Conservation (phyloP, 2,113 vertebrate genomes). For the Mus spicilegus region DNA sequence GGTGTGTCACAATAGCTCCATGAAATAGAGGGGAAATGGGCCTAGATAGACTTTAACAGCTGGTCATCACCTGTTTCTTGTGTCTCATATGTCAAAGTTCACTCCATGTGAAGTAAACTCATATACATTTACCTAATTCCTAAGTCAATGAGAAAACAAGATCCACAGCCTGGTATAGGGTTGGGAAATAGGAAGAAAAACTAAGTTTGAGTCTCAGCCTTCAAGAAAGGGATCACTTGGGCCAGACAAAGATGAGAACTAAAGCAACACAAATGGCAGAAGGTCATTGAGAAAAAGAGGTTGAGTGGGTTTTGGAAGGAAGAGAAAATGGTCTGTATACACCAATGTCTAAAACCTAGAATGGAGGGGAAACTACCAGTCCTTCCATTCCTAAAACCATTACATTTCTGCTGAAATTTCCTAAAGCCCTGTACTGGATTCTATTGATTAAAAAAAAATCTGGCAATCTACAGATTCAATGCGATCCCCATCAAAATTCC, state of each 20-base stretch:
- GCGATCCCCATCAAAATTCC: too few relatives aligned
- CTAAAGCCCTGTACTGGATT: conserved; percentile 30
- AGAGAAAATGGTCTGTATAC: background rate
- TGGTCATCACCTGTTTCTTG: background rate
- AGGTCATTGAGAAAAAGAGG: conserved; percentile 10
- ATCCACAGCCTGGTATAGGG: background rate
- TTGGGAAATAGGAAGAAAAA: background rate
- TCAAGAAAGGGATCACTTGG: conserved; percentile 14
- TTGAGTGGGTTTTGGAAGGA: background rate
- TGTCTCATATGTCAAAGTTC: conserved; percentile 1
- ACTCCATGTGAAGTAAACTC: background rate
- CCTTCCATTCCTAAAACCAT: background rate
- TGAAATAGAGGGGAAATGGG: background rate
- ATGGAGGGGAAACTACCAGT: background rate
- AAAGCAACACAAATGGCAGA: background rate
- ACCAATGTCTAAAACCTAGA: background rate
- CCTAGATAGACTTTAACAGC: background rate
- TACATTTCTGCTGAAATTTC: conserved; percentile 33
- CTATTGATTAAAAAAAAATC: background rate
- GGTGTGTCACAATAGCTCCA: background rate
- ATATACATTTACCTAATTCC: conserved; percentile 32
- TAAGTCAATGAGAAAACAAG: background rate
- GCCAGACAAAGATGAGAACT: background rate
- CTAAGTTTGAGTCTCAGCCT: background rate
- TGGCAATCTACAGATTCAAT: too few relatives aligned